These are phyloP conservation scores for Tapirus indicus DNA, from an alignment of 2,797 vertebrate species.

Conservation along the genomic window DNA sequence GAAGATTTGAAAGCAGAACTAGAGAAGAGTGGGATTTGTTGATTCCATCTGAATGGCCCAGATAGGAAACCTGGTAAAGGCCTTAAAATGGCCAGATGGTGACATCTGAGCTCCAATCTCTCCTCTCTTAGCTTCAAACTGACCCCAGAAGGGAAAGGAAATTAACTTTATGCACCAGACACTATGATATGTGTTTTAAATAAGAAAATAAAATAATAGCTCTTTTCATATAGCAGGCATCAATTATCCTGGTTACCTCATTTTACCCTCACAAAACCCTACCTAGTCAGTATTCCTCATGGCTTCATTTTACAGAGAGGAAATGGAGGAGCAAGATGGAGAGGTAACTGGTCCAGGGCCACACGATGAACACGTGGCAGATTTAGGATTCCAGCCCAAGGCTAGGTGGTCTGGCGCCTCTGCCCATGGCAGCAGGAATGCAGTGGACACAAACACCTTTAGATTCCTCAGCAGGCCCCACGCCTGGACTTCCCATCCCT, in stretches of 20 bases:
- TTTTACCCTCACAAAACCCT: neutral
- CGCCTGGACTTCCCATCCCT: neutral
- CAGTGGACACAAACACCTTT: neutral
- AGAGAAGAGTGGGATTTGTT: neutral
- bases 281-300: too few species aligned
- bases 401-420: neutral
- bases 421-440: accelerated
- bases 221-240: neutral
- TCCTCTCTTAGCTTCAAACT: neutral
- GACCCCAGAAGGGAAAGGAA: neutral
- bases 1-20: neutral
- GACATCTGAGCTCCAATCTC: neutral
- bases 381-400: neutral
- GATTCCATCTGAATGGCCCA: neutral
- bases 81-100: neutral
- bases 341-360: neutral
- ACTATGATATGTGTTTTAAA: neutral
- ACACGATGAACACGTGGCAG: neutral
- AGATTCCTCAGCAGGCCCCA: neutral
- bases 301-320: neutral
- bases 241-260: neutral
- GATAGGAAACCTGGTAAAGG: neutral
- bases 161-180: neutral
- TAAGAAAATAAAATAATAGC: neutral
- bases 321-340: neutral